Evolutionary conservation across 2,113 vertebrate species (phyloP).

Genomic region (Eidolon helvum): DNA sequence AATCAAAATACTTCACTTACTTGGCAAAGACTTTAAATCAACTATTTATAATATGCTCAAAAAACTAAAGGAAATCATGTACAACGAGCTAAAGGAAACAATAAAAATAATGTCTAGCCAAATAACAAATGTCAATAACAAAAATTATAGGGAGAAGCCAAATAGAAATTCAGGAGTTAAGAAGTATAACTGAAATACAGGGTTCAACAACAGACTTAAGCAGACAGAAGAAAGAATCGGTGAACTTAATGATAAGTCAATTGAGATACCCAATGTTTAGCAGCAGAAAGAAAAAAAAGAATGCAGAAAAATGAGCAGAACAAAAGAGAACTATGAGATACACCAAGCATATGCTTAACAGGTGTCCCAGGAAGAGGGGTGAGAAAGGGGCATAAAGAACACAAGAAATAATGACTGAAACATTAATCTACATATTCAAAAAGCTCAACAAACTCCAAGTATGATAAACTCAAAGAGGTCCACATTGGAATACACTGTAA

Average conservation of each 20-base stretch:
- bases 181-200: background rate
- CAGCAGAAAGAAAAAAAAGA: background rate
- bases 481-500: background rate
- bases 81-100: background rate
- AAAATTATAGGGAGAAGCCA: background rate
- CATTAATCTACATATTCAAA: background rate
- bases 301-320: background rate
- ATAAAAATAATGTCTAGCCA: background rate
- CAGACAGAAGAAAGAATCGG: background rate
- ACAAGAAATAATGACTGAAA: background rate
- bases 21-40: background rate
- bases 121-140: background rate
- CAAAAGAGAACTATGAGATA: background rate
- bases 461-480: background rate
- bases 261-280: background rate
- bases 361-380: background rate
- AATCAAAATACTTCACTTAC: background rate
- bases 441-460: background rate
- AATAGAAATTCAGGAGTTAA: background rate
- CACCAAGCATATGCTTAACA: background rate
- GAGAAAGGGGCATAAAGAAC: background rate
- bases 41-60: background rate
- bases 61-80: background rate
- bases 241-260: background rate
- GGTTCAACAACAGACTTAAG: background rate